Percentiles rank a stretch among this genome's conserved stretches.
phyloP scores from a whole-genome alignment of 1,140 invertebrate species.

The Hesperophylax magnus region DNA sequence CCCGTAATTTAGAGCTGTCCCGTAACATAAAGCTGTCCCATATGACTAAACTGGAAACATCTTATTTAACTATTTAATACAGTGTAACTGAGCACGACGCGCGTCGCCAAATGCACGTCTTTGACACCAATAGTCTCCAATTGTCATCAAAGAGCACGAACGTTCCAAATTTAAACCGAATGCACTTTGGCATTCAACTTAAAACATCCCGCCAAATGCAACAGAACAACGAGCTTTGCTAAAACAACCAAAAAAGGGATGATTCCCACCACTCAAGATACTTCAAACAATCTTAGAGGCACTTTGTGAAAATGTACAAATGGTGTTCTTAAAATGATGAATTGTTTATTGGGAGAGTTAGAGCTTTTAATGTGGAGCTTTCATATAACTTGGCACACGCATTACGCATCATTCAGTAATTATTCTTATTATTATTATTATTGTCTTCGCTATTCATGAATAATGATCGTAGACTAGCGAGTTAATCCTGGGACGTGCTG shows the following conservation, averaged over 20 bases:
- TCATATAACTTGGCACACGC: background rate
- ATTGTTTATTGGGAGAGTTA: background rate
- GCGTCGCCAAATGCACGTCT: background rate
- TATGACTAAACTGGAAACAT: too few species aligned
- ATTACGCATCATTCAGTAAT: background rate
- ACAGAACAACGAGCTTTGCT: background rate
- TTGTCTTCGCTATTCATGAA: conserved; percentile 42
- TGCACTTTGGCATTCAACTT: background rate
- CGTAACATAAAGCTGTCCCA: too few species aligned
- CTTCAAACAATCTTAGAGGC: background rate
- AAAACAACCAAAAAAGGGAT: background rate
- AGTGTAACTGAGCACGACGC: too few species aligned
- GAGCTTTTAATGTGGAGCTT: background rate
- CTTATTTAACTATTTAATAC: too few species aligned
- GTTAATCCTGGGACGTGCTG: conserved; percentile 42
- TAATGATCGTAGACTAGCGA: conserved; percentile 31
- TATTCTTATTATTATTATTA: conserved; percentile 34
- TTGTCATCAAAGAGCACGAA: conserved; percentile 26
- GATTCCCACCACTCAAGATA: background rate
- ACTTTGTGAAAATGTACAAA: background rate
- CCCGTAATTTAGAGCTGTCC: too few species aligned
- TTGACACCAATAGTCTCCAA: conserved; percentile 21
- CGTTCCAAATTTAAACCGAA: conserved; percentile 29
- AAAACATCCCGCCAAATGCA: conserved; percentile 10
- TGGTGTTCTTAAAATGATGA: background rate